These are phyloP conservation scores for Empidonax traillii DNA, from an alignment of 2,113 vertebrate genomes.

Conservation along the genomic window DNA sequence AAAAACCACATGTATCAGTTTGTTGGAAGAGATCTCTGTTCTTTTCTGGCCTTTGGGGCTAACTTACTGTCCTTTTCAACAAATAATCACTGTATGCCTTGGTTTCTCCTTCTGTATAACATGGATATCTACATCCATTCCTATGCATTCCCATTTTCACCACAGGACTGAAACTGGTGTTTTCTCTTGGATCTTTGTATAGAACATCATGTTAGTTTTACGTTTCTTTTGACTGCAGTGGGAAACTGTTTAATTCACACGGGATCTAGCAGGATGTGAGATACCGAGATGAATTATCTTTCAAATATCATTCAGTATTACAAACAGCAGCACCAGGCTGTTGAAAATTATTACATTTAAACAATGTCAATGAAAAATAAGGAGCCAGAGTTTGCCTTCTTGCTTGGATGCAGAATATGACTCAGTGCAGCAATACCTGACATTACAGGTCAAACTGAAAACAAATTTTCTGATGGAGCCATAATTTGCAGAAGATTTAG, in stretches of 20 bases:
- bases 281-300: conserved; percentile 8
- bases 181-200: neutral
- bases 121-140: neutral
- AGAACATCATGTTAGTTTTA: neutral
- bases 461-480: conserved; percentile 20
- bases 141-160: neutral
- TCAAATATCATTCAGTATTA: conserved; percentile 20
- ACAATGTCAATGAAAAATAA: conserved; percentile 34
- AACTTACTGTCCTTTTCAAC: neutral
- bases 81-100: neutral
- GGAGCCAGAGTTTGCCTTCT: conserved; percentile 14
- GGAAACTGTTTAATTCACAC: neutral
- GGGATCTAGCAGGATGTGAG: conserved; percentile 14
- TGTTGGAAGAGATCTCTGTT: neutral
- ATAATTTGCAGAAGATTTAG: conserved; percentile 29
- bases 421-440: neutral
- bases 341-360: conserved; percentile 25
- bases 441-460: conserved; percentile 33
- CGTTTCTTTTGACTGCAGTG: neutral
- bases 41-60: neutral
- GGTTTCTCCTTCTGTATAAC: neutral
- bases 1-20: neutral
- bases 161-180: neutral
- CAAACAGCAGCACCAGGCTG: neutral
- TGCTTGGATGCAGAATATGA: conserved; percentile 10